phyloP scores from a whole-genome alignment of 2,797 vertebrate genomes.

The Urocyon cinereoargenteus region DNA sequence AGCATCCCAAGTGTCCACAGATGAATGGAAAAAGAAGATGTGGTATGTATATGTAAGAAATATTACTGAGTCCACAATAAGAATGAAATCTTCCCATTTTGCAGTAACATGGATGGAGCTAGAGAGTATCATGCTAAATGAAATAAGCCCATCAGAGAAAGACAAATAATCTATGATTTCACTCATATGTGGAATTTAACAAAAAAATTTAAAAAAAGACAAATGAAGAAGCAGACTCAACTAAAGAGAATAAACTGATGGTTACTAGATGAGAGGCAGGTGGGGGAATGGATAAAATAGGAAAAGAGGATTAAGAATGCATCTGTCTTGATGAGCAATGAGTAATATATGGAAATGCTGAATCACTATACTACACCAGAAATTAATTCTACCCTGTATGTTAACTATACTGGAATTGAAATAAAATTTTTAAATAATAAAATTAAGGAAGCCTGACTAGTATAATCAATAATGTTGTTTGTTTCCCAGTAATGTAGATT shows the following conservation, averaged over 20 bases:
- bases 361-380: background rate
- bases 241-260: background rate
- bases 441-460: background rate
- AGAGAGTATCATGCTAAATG: background rate
- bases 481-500: background rate
- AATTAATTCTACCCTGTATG: background rate
- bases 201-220: background rate
- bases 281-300: background rate
- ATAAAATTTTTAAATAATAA: background rate
- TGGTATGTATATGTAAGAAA: background rate
- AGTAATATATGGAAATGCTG: background rate
- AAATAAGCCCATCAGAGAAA: background rate
- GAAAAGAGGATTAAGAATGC: background rate
- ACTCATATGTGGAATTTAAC: background rate
- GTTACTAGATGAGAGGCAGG: background rate
- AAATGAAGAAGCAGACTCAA: background rate
- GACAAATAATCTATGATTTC: background rate
- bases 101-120: background rate
- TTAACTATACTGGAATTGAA: background rate
- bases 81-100: background rate
- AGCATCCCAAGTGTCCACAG: background rate
- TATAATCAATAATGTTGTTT: background rate
- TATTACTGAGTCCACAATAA: background rate
- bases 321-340: background rate
- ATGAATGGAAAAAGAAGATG: background rate